These are phyloP conservation scores for Phasianus colchicus DNA, from an alignment of 2,113 vertebrate species.

Conservation along the genomic window DNA sequence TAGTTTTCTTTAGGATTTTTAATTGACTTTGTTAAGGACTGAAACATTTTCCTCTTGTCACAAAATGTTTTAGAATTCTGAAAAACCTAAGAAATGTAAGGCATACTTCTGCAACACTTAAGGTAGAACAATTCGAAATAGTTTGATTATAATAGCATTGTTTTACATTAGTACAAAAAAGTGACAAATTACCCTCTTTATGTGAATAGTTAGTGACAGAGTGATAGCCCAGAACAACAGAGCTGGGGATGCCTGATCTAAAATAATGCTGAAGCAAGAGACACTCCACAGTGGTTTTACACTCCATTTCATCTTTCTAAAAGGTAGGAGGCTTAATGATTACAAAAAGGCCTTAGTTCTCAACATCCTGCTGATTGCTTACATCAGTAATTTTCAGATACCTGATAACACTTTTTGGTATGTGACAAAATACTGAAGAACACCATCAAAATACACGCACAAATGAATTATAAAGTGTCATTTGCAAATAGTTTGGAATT, in stretches of 20 bases:
- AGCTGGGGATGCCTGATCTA: neutral
- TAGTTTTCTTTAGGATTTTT: neutral
- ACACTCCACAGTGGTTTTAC: too few species aligned
- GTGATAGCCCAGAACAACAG: neutral
- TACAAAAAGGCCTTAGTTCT: neutral
- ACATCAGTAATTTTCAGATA: neutral
- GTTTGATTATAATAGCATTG: neutral
- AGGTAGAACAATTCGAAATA: neutral
- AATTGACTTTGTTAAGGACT: neutral
- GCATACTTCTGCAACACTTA: neutral
- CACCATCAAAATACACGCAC: neutral
- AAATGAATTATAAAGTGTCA: neutral
- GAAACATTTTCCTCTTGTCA: neutral
- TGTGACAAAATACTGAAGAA: neutral
- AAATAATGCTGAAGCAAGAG: neutral
- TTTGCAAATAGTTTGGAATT: neutral
- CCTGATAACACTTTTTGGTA: neutral
- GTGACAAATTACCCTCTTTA: neutral
- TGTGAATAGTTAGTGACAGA: neutral
- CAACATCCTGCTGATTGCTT: neutral
- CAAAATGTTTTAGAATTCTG: neutral
- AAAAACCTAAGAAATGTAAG: neutral
- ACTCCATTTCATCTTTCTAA: neutral
- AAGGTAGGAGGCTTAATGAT: neutral
- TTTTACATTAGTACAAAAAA: neutral